A percentile compares a stretch with the other conserved stretches of the same genome.
phyloP scores from a whole-genome alignment of 2,797 vertebrate genomes.

The Anas bernieri region DNA sequence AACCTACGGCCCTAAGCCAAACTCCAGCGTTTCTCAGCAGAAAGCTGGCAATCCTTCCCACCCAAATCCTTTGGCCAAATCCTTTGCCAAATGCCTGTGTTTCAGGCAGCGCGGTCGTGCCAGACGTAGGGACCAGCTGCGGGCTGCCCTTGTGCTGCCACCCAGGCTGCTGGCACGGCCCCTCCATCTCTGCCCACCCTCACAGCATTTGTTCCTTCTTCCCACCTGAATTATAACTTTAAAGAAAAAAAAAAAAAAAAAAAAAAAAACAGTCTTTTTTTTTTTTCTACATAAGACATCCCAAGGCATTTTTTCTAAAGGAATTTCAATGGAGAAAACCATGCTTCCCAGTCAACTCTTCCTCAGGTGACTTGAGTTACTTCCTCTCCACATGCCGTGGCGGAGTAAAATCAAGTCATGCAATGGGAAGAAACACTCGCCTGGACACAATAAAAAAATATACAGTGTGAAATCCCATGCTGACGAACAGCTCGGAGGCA shows the following conservation, averaged over 20 bases:
- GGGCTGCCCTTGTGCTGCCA: neutral
- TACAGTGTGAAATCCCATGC: too few relatives aligned
- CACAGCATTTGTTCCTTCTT: neutral
- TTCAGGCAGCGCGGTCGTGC: neutral
- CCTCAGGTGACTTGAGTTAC: neutral
- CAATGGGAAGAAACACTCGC: neutral
- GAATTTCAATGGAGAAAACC: neutral
- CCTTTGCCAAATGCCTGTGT: neutral
- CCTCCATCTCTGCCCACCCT: neutral
- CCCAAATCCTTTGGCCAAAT: neutral
- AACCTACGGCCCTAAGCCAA: neutral
- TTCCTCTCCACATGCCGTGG: neutral
- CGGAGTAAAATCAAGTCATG: neutral
- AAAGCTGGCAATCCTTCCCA: neutral
- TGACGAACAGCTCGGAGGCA: too few relatives aligned
- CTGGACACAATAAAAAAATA: rapidly evolving
- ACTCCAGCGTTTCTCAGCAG: neutral
- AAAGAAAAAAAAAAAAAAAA: neutral
- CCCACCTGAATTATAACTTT: neutral
- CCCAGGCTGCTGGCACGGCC: neutral
- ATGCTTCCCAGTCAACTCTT: neutral
- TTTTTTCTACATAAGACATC: neutral
- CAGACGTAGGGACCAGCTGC: neutral
- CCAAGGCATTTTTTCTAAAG: neutral
- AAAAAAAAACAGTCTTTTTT: too few relatives aligned